A percentile compares a stretch with the other conserved stretches of the same genome.
These are phyloP conservation scores for Ammospiza caudacuta DNA, from an alignment of 2,113 vertebrate genomes.

Conservation along the genomic window DNA sequence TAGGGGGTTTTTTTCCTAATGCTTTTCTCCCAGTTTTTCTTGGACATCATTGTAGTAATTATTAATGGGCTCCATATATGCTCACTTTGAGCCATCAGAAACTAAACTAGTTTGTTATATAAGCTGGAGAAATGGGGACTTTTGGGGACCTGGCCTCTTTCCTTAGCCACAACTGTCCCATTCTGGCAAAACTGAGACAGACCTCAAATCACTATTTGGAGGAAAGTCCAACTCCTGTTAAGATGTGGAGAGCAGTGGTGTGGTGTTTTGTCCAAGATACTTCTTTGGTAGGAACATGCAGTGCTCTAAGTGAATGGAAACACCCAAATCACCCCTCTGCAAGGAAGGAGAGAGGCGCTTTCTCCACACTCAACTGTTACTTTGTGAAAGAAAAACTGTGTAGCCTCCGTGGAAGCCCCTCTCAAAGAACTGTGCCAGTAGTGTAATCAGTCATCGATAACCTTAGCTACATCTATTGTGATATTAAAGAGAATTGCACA, in stretches of 20 bases:
- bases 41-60: constrained; percentile 3
- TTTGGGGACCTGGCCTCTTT: not conserved
- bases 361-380: rapidly evolving
- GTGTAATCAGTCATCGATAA: not conserved
- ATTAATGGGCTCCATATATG: not conserved
- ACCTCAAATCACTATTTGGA: not conserved
- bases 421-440: not conserved
- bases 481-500: not conserved
- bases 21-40: constrained; percentile 41
- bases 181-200: not conserved
- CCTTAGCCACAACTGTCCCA: not conserved
- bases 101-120: not conserved
- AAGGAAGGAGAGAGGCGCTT: not conserved
- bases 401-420: not conserved
- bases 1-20: not conserved
- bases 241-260: not conserved
- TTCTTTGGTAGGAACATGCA: not conserved
- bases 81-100: not conserved
- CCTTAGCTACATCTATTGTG: not conserved
- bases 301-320: not conserved
- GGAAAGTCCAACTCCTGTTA: not conserved
- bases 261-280: not conserved
- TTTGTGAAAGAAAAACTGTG: not conserved
- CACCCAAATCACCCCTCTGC: not conserved
- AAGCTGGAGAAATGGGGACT: not conserved